These are phyloP conservation scores for Sebastes matsubarae DNA, from an alignment of 2,797 vertebrate genomes.

Conservation along the genomic window DNA sequence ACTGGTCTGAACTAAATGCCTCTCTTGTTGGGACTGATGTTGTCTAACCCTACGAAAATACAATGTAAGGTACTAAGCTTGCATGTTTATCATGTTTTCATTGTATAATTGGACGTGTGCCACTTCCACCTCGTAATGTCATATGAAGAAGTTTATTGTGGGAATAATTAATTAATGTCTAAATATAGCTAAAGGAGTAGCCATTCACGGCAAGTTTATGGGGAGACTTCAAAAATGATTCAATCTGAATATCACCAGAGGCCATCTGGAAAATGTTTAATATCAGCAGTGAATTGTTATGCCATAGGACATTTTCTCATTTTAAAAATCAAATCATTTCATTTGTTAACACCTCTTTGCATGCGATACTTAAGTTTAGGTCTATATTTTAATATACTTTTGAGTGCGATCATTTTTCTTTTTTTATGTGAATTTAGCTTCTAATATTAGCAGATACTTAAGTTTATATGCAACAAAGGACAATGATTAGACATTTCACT, in stretches of 20 bases:
- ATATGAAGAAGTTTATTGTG: neutral
- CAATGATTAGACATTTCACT: neutral
- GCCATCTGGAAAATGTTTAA: neutral
- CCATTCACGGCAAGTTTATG: neutral
- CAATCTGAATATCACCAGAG: constrained; percentile 3
- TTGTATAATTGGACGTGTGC: neutral
- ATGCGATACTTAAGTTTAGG: neutral
- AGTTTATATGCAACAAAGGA: neutral
- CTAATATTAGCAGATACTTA: neutral
- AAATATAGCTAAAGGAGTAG: neutral
- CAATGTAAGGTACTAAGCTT: neutral
- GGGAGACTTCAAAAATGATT: neutral
- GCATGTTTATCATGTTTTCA: neutral
- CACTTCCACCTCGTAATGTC: neutral
- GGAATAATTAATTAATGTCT: neutral
- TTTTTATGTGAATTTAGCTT: neutral
- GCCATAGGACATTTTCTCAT: neutral
- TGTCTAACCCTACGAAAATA: neutral
- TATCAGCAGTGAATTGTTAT: neutral
- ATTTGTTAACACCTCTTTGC: neutral
- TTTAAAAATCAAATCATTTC: neutral
- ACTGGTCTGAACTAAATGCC: neutral
- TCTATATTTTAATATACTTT: neutral
- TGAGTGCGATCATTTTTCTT: neutral
- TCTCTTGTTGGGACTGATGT: neutral